These are phyloP conservation scores for Myzus persicae DNA, from an alignment of 1,140 invertebrate genomes.

Conservation along the genomic window DNA sequence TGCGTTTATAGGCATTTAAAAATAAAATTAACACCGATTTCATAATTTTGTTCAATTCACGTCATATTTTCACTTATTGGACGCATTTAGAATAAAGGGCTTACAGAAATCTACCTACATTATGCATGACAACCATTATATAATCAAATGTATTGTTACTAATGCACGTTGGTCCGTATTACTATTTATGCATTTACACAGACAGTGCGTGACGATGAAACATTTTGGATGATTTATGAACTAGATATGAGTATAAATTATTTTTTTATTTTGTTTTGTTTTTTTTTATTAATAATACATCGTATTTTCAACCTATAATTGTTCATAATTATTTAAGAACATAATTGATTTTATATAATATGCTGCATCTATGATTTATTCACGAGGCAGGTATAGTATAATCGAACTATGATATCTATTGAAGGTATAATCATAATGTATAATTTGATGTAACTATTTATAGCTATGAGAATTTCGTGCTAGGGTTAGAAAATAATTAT, in stretches of 20 bases:
- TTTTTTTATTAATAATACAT: neutral
- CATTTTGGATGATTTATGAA: neutral
- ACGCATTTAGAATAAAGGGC: neutral
- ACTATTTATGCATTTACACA: neutral
- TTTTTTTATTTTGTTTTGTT: neutral
- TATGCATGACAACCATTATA: neutral
- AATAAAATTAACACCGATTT: neutral
- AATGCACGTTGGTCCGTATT: neutral
- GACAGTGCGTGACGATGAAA: neutral
- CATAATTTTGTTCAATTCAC: neutral
- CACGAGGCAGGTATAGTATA: neutral
- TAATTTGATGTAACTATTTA: neutral
- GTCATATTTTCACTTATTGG: neutral
- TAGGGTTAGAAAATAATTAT: neutral
- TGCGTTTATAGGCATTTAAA: neutral
- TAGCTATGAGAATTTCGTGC: neutral
- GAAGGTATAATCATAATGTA: neutral
- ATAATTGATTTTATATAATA: neutral
- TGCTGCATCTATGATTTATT: neutral
- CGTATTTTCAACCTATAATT: neutral
- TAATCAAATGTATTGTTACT: slow-evolving; percentile 4
- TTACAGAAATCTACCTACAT: neutral
- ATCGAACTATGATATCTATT: neutral
- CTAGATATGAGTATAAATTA: neutral
- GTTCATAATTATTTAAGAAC: neutral